Base-by-base conservation (phyloP, 2,113 vertebrate genomes). In the Crotalus helleri region DNA sequence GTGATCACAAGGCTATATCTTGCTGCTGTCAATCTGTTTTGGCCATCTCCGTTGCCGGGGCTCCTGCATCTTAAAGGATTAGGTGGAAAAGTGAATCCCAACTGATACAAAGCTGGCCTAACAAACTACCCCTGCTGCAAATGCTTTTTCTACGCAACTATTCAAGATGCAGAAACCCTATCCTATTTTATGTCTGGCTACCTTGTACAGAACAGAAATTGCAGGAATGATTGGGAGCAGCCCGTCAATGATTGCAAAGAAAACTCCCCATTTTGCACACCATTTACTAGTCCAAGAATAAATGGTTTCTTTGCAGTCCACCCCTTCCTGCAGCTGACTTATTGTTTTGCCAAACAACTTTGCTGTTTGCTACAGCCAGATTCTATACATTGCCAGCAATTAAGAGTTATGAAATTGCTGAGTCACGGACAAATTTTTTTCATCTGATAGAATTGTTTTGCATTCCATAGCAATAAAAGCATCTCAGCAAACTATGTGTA, bases 291-390 rank as follows among this genome's bases (percentile, higher is more conserved):
- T 59, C 74, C 69, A 90, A 90, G 5, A 21, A 33, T 86, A 90
- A 93, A 90, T 90, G 54, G 74, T 11, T 93, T 46, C 12, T 3
- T 39, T 90, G 88, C 88, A 85, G 85, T 61, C 6, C 3, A 12
- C 69, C 74, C 55, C 85, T 86, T 13, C 85, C 55, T 90, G 88
- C 46, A 93, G 92, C 92, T 86, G 88, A 90, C 29, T 29, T 90
- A 90, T 53, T 86, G 21, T 61, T 90, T 26, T 33, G 44, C 88
- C 69, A 86, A 93, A 93, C 69, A 51, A 85, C 44, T 89, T 59
- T 0, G 33, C 39, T 39, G 29, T 46, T 85, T 9, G 24, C 69
- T 61, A 24, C 44, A 51, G 29, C 54, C 44, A 85, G 53, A 53
- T 85, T 9, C 33, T 49, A 26, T n/a, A 17, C 12, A 46, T 55